These are phyloP conservation scores for Petrosia ficiformis DNA, from an alignment of 37 sponge, comb jelly and placozoan species.

Conservation along the genomic window DNA sequence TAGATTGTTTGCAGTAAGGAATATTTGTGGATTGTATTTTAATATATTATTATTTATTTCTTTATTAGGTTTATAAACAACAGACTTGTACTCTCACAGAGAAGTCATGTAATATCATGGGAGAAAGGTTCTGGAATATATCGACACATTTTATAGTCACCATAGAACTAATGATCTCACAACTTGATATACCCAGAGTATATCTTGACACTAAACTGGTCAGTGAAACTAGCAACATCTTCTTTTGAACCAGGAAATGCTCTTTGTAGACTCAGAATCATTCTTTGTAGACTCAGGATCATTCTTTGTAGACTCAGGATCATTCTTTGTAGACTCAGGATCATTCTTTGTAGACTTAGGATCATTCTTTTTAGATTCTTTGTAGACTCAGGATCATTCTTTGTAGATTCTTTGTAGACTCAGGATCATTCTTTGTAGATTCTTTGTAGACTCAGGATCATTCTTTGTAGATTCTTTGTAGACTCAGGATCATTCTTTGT, in stretches of 20 bases:
- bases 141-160: constrained; percentile 56
- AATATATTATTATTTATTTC: not conserved
- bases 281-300: not conserved
- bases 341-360: constrained; percentile 67
- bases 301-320: not conserved
- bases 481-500: too few relatives aligned
- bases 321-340: constrained; percentile 45
- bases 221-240: too few relatives aligned
- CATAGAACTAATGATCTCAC: constrained; percentile 45
- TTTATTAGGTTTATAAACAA: constrained; percentile 19
- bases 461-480: too few relatives aligned
- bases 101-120: constrained; percentile 68
- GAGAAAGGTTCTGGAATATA: constrained; percentile 39
- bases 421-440: too few relatives aligned
- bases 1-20: constrained; percentile 44
- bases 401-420: constrained; percentile 54
- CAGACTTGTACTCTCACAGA: constrained; percentile 52
- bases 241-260: too few relatives aligned
- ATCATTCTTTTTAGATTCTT: too few relatives aligned
- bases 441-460: too few relatives aligned
- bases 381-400: too few relatives aligned
- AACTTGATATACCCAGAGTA: constrained; percentile 60
- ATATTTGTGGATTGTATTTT: not conserved
- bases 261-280: too few relatives aligned
- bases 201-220: constrained; percentile 68